Conservation (phyloP, 2,797 vertebrate species). For the Antrozous pallidus region DNA sequence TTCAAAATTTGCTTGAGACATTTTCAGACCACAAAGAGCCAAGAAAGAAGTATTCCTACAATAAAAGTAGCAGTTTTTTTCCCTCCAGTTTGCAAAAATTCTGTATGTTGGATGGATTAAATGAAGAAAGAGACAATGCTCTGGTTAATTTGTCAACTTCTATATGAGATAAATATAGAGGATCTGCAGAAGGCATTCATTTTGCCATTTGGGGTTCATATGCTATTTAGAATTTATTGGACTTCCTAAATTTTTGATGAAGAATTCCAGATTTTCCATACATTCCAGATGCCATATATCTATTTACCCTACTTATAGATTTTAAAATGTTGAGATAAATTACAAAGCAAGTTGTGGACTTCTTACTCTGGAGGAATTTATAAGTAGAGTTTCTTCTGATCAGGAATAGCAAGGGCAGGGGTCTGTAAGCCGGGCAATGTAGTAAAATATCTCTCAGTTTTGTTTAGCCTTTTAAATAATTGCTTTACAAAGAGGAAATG, state of each 20-base stretch:
- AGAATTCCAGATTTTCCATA: not conserved
- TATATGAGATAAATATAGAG: not conserved
- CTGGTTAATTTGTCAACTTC: not conserved
- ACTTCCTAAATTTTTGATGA: conserved; percentile 24
- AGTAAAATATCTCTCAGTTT: not conserved
- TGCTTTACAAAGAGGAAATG: conserved; percentile 45
- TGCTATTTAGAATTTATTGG: not conserved
- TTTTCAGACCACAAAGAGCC: not conserved
- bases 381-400: conserved; percentile 43
- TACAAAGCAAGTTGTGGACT: conserved; percentile 6
- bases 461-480: conserved; percentile 46
- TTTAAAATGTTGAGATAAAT: not conserved
- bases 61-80: not conserved
- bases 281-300: not conserved
- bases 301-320: not conserved
- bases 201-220: not conserved
- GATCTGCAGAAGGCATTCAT: not conserved
- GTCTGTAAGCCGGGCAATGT: not conserved
- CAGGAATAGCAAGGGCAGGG: not conserved
- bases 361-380: conserved; percentile 12
- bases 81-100: not conserved
- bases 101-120: not conserved
- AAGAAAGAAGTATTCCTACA: not conserved
- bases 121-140: not conserved
- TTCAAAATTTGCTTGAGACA: not conserved